A percentile compares a stretch with the other conserved stretches of the same genome.
These are phyloP conservation scores for Belgica antarctica DNA, from an alignment of 2,888 invertebrate species.

Conservation along the genomic window DNA sequence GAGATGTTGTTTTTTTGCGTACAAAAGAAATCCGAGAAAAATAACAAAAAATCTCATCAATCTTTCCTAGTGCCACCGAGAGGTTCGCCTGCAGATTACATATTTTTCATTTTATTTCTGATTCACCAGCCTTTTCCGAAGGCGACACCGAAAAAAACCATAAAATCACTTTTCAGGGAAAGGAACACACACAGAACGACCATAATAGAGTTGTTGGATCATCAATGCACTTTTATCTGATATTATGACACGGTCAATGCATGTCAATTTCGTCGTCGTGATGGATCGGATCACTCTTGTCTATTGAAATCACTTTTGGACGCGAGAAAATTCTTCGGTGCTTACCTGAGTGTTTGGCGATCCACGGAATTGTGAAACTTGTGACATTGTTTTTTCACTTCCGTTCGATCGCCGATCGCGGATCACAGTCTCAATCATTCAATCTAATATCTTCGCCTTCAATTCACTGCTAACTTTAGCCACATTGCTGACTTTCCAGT, in stretches of 20 bases:
- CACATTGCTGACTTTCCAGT: background rate
- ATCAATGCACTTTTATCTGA: background rate
- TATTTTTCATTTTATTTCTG: slow-evolving; percentile 1
- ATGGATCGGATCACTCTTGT: background rate
- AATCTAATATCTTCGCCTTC: slow-evolving; percentile 42
- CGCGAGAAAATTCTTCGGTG: too few relatives aligned
- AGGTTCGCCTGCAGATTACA: background rate
- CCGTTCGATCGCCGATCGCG: slow-evolving; percentile 46
- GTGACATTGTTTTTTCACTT: slow-evolving; percentile 60
- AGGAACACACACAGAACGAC: slow-evolving; percentile 23
- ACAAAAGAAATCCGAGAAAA: background rate
- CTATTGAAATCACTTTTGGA: too few relatives aligned
- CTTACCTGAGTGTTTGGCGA: slow-evolving; percentile 66
- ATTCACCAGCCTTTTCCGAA: background rate
- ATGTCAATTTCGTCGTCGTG: background rate
- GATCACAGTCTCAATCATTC: slow-evolving; percentile 48
- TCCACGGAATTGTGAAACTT: slow-evolving; percentile 63
- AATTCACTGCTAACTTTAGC: background rate
- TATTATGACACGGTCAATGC: background rate
- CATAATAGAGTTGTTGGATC: slow-evolving; percentile 29
- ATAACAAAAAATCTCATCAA: slow-evolving; percentile 37
- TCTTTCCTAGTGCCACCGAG: slow-evolving; percentile 11
- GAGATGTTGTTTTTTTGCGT: too few relatives aligned
- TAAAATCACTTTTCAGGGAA: slow-evolving; percentile 28
- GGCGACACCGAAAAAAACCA: slow-evolving; percentile 12